A percentile compares a stretch with the other conserved stretches of the same genome.
Conservation (phyloP, 2,888 invertebrate genomes). For the Hylaea fasciaria region DNA sequence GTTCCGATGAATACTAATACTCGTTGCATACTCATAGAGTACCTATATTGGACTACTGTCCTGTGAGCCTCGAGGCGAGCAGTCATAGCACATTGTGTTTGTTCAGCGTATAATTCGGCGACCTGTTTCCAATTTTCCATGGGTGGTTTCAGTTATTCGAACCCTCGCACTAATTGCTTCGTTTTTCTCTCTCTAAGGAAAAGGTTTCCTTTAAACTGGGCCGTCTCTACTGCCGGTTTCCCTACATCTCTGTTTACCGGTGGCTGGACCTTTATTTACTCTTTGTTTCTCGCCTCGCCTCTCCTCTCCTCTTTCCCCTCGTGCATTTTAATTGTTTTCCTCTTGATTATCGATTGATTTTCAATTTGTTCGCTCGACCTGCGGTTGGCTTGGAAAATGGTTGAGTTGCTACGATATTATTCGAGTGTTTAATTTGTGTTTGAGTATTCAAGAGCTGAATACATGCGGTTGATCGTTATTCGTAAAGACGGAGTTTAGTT, state of each 20-base stretch:
- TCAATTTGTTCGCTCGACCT: slow-evolving; percentile 13
- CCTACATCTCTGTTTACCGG: slow-evolving; percentile 1
- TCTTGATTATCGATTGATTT: slow-evolving; percentile 18
- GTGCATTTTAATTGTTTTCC: slow-evolving; percentile 34
- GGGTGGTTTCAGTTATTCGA: too few relatives aligned
- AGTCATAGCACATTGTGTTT: too few relatives aligned
- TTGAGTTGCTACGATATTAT: neutral
- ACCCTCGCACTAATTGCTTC: slow-evolving; percentile 18
- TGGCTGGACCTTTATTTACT: slow-evolving; percentile 7
- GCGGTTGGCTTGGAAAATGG: neutral
- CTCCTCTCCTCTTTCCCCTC: slow-evolving; percentile 11
- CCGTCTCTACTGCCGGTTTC: neutral
- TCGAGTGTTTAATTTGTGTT: neutral
- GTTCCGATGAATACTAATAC: too few relatives aligned
- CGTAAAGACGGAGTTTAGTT: neutral
- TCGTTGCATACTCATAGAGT: too few relatives aligned
- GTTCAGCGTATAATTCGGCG: too few relatives aligned
- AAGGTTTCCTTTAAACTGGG: slow-evolving; percentile 7
- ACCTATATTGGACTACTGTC: too few relatives aligned
- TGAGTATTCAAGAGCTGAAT: neutral
- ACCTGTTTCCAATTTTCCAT: too few relatives aligned
- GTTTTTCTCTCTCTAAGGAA: slow-evolving; percentile 9
- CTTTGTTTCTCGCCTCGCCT: neutral
- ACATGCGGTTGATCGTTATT: neutral
- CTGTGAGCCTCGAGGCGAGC: too few relatives aligned